phyloP scores from a whole-genome alignment of 2,113 vertebrate species.

The Oxyruncus cristatus region DNA sequence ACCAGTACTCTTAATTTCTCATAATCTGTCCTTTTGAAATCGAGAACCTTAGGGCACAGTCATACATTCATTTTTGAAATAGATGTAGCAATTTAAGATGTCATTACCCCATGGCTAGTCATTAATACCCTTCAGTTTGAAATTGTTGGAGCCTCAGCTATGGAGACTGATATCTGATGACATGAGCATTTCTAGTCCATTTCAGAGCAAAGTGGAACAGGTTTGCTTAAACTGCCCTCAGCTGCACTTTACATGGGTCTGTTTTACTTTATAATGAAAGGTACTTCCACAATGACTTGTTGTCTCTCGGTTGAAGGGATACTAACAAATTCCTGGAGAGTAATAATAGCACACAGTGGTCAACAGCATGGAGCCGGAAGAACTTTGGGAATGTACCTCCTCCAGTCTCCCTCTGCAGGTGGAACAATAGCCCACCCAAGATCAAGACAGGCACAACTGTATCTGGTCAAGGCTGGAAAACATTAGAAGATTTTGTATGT shows the following conservation, averaged over 20 bases:
- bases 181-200: neutral
- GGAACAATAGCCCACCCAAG: accelerated
- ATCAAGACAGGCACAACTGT: neutral
- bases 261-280: neutral
- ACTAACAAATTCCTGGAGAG: neutral
- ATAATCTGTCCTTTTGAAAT: constrained; percentile 49
- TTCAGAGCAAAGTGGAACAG: neutral
- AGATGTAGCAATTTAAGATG: constrained; percentile 44
- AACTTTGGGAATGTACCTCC: neutral
- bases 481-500: neutral
- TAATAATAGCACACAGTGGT: neutral
- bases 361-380: neutral
- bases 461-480: neutral
- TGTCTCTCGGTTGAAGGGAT: neutral
- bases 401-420: neutral
- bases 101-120: constrained; percentile 22
- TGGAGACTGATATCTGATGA: neutral
- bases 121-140: constrained; percentile 32
- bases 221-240: neutral
- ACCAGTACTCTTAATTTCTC: constrained; percentile 41
- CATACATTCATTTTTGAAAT: constrained; percentile 27
- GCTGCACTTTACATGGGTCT: neutral
- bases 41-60: constrained; percentile 36
- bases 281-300: neutral
- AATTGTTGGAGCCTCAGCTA: neutral